Base-by-base conservation (phyloP, 2,113 vertebrate genomes). In the Lampris megalopsis region DNA sequence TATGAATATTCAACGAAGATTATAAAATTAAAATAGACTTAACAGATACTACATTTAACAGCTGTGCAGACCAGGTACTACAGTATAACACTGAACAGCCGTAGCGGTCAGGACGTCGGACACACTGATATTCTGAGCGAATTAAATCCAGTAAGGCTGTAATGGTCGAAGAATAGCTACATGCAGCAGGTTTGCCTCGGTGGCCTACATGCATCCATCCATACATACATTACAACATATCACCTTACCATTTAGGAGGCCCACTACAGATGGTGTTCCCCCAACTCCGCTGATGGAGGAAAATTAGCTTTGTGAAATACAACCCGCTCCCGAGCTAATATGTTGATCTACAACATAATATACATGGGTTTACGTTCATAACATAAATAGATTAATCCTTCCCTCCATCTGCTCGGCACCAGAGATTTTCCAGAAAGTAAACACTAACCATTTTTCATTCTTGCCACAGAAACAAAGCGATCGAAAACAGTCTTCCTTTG, bases 171-270 rank as follows among this genome's bases (percentile, higher is more conserved):
- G 43, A 54, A 52, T 58, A 24, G 24, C 24, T 24, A 52, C 36
- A 9, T 67, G 43, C 3, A 9, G 45, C 67, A 62, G 48, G 49
- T 41, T 52, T 24, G 40, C 43, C n/a, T 35, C 4, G 11, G 47
- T 13, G 1, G 4, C 53, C 24, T n/a, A 49, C 11, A 36, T 13
- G 13, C 62, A 47, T 63, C 36, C 75, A 77, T 70, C 61, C n/a
- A 63, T 24, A 9, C 81, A 73, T 37, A 75, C 71, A 81, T 84
- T 9, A 81, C 3, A 71, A 63, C 56, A 53, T 60, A 80, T 88
- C 85, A 0, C 40, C 63, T 91, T 90, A 85, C 79, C 56, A 2
- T 36, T 6, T 35, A 54, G 49, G 77, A 79, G 79, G 65, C 72
- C 77, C 60, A 62, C 11, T 40, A 11, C 60, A 38, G 52, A 73